Evolutionary conservation across 2,797 vertebrate genomes (phyloP), one percentile per base, ranked within the genome.

Genomic region (Hozukius guyotensis): DNA sequence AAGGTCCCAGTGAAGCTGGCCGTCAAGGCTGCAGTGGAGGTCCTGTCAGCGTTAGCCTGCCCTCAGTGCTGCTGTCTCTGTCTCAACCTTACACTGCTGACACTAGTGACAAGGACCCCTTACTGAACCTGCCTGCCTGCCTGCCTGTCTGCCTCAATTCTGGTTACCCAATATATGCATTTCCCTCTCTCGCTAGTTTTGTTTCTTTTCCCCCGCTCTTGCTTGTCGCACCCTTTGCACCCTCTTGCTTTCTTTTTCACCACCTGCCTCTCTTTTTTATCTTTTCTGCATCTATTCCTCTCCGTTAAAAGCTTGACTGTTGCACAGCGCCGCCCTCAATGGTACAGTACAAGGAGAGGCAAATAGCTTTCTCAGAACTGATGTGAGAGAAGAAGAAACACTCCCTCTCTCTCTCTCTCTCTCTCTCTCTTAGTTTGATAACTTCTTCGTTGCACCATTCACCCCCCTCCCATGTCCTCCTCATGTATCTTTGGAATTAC

Each of bases 401-500:
- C 90, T 78, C 29, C 8, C 72, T 57, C 27, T 31, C 71, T 82
- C 25, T 46, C 71, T 82, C 69, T 94, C 20, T 14, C 49, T 52
- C 49, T 42, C 49, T 60, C 31, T 29, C 74, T 82, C 76, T 94
- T 92, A 96, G 96, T 94, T 90, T 93, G 94, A 95, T 96, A 96
- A 94, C 94, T 95, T 95, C 95, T 95, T 95, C 95, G 95, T 95
- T 95, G 95, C 95, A 91, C 94, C 94, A 89, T 93, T 95, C 96
- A 93, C 96, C 96, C 95, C 9, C 20, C 95, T 14, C 20, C 70
- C 38, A 94, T 89, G 83, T 95, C 94, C 93, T 96, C 93, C 93
- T 95, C 95, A 93, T 97, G 96, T 96, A 96, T 96, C 95, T 96
- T 96, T 96, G 96, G 97, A 98, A 97, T 97, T 97, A 97, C 97